Conservation (phyloP, 2,113 vertebrate species). For the Pygoscelis adeliae region DNA sequence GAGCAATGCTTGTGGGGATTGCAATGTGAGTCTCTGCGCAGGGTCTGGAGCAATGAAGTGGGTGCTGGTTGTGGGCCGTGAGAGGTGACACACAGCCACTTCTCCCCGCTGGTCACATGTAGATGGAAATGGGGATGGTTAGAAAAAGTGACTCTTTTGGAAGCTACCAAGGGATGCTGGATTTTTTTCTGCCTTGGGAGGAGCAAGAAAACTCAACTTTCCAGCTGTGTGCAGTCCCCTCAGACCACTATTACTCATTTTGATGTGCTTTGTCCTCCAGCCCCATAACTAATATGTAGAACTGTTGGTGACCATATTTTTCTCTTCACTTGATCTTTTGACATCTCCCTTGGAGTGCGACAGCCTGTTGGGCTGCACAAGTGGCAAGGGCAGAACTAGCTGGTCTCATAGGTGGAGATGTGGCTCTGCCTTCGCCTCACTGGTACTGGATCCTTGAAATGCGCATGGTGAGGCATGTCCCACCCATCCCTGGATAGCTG, state of each 20-base stretch:
- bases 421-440: background rate
- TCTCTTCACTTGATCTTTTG: background rate
- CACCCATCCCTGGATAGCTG: background rate
- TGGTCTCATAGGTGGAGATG: background rate
- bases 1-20: background rate
- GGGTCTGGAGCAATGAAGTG: background rate
- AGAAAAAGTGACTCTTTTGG: background rate
- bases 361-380: background rate
- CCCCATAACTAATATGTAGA: background rate
- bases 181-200: background rate
- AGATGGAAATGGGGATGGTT: background rate
- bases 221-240: background rate
- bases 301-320: background rate
- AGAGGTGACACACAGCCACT: background rate
- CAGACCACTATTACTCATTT: background rate
- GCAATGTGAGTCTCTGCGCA: background rate
- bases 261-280: background rate
- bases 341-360: background rate
- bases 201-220: background rate
- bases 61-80: background rate
- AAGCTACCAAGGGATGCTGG: background rate
- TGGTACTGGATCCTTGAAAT: background rate
- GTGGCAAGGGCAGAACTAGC: background rate
- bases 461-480: background rate
- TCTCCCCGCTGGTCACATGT: fast-evolving